Conservation (phyloP, 2,888 invertebrate genomes). For the Andrena minutula region DNA sequence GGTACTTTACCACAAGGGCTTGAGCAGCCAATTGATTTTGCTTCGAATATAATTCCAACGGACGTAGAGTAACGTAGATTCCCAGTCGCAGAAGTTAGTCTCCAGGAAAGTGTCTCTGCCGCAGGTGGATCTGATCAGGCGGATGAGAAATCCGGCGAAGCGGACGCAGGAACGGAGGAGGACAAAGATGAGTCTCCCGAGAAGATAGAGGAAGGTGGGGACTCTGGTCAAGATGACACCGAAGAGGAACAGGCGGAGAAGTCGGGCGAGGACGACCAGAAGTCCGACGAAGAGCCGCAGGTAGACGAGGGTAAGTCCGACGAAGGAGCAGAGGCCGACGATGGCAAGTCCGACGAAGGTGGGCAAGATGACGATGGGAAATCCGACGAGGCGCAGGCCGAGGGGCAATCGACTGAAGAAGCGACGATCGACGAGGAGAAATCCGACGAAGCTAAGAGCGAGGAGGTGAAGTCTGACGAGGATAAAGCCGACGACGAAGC, state of each 20-base stretch:
- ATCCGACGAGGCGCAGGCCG: conserved; percentile 49
- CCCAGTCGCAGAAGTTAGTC: too few relatives aligned
- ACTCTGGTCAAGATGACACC: conserved; percentile 18
- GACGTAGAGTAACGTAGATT: too few relatives aligned
- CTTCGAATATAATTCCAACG: too few relatives aligned
- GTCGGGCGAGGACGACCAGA: conserved; percentile 59
- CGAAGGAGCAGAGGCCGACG: conserved; percentile 38
- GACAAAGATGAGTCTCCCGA: conserved; percentile 68
- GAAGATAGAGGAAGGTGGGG: conserved; percentile 27
- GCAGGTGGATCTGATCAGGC: conserved; percentile 35
- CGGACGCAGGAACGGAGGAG: conserved; percentile 55
- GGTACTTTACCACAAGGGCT: too few relatives aligned
- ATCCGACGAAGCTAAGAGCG: conserved; percentile 62
- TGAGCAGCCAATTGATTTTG: too few relatives aligned
- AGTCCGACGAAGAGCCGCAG: conserved; percentile 60
- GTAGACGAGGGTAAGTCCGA: conserved; percentile 56
- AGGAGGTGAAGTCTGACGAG: conserved; percentile 63
- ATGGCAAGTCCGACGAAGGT: conserved; percentile 55
- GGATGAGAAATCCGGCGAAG: conserved; percentile 51
- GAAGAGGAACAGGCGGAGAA: conserved; percentile 61
- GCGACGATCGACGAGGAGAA: conserved; percentile 53
- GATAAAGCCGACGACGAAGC: conserved; percentile 55
- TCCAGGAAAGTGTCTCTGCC: background rate
- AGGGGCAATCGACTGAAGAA: conserved; percentile 53
- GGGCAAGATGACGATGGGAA: conserved; percentile 22